Evolutionary conservation across 2,888 invertebrate species (phyloP).

Genomic region (Trachelus iudaicus): DNA sequence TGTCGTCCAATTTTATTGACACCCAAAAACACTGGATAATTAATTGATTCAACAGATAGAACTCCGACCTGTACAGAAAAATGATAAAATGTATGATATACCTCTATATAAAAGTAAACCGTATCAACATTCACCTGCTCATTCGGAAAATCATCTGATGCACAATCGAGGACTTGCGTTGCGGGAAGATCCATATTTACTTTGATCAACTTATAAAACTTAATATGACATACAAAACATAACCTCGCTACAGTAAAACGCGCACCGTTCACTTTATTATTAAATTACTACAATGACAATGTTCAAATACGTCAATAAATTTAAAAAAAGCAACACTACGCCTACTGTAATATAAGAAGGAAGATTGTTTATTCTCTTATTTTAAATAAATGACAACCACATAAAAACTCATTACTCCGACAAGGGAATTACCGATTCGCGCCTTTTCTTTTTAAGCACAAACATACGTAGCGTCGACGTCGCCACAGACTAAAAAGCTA

Average conservation of each 20-base stretch:
- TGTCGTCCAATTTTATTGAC: conserved; percentile 40
- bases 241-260: background rate
- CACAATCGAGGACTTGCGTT: background rate
- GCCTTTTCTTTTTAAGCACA: background rate
- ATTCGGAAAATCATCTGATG: background rate
- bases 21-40: conserved; percentile 32
- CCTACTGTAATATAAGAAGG: background rate
- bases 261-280: background rate
- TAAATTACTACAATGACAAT: background rate
- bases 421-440: background rate
- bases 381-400: background rate
- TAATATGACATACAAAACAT: background rate
- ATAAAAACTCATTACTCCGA: background rate
- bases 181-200: background rate
- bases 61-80: conserved; percentile 30
- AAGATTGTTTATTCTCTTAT: background rate
- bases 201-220: background rate
- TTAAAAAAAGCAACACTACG: background rate
- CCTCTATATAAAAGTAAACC: background rate
- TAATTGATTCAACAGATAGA: conserved; percentile 22
- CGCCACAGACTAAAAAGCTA: background rate
- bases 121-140: background rate
- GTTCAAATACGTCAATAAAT: background rate
- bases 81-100: background rate
- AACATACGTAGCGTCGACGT: background rate